These are phyloP conservation scores for Metallyticus violacea DNA, from an alignment of 2,888 invertebrate genomes.

Conservation along the genomic window DNA sequence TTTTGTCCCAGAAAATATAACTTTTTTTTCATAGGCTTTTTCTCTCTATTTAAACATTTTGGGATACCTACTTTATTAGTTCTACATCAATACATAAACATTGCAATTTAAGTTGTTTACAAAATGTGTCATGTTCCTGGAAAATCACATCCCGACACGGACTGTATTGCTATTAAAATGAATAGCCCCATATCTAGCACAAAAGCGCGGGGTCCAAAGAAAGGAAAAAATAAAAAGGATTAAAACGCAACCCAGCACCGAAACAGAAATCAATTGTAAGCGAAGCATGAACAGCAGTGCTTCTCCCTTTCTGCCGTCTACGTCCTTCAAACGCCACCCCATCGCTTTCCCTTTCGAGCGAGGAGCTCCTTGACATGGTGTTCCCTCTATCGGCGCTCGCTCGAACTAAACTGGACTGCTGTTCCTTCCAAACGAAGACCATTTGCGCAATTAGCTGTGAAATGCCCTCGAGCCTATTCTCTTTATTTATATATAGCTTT, in stretches of 20 bases:
- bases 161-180: too few species aligned
- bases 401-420: neutral
- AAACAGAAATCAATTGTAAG: neutral
- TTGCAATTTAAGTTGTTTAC: too few species aligned
- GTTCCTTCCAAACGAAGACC: neutral
- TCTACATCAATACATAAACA: too few species aligned
- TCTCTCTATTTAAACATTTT: too few species aligned
- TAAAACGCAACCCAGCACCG: too few species aligned
- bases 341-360: neutral
- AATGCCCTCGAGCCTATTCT: neutral
- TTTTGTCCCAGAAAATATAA: too few species aligned
- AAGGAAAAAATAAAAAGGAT: neutral
- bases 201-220: too few species aligned
- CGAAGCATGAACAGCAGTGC: neutral
- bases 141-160: too few species aligned
- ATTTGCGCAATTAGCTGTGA: neutral
- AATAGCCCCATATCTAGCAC: too few species aligned
- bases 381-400: neutral
- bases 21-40: too few species aligned
- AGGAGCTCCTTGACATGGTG: neutral
- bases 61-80: too few species aligned
- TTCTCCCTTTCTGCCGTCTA: neutral
- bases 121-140: too few species aligned
- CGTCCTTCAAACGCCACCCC: neutral
- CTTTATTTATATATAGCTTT: neutral